Evolutionary conservation across 2,888 invertebrate species (phyloP).

Genomic region (Stenotaenia linearis): DNA sequence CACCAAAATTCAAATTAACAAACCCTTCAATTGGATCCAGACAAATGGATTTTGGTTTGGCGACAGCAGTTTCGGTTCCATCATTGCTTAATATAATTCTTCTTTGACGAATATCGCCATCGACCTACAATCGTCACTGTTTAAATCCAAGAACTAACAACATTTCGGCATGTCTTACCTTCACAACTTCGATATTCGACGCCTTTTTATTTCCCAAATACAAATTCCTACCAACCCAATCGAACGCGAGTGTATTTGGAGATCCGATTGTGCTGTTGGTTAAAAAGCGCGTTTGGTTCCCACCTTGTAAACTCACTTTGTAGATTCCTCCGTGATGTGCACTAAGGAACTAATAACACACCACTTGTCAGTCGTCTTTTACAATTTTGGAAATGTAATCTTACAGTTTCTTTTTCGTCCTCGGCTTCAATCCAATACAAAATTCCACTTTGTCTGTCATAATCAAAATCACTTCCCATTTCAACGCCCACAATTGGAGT

Average conservation of each 20-base stretch:
- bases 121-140: constrained; percentile 51
- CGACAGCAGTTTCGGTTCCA: constrained; percentile 76
- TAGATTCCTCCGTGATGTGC: constrained; percentile 64
- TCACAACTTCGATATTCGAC: constrained; percentile 82
- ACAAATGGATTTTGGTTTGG: constrained; percentile 78
- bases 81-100: constrained; percentile 83
- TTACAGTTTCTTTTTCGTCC: constrained; percentile 60
- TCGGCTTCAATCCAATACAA: constrained; percentile 80
- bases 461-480: constrained; percentile 83
- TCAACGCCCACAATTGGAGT: constrained; percentile 83
- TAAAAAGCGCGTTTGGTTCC: constrained; percentile 74
- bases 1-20: not conserved
- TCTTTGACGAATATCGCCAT: constrained; percentile 75
- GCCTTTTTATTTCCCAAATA: constrained; percentile 85
- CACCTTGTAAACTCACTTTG: constrained; percentile 75
- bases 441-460: constrained; percentile 74
- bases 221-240: constrained; percentile 93
- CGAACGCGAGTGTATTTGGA: constrained; percentile 85
- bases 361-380: not conserved
- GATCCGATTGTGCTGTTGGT: constrained; percentile 83
- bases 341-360: not conserved
- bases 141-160: not conserved
- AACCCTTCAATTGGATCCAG: constrained; percentile 88
- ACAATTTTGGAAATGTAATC: not conserved
- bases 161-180: constrained; percentile 43